Evolutionary conservation across 2,888 invertebrate species (phyloP).

Genomic region (Netelia melanura): DNA sequence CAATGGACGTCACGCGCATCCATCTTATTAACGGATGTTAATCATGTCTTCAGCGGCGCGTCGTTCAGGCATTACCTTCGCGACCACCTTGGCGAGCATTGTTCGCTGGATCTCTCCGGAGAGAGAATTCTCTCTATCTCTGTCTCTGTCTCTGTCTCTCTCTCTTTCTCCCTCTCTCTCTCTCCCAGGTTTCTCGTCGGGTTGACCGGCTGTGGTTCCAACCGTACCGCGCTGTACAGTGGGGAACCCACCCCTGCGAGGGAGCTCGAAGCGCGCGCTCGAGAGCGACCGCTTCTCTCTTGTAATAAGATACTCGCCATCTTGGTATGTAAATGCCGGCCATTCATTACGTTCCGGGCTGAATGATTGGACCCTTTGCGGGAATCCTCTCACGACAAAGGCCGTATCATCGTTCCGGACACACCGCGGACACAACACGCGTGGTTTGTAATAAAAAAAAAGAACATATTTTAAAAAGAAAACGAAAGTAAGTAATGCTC

Average conservation of each 20-base stretch:
- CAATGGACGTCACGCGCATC: constrained; percentile 83
- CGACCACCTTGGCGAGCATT: constrained; percentile 84
- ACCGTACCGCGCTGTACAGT: constrained; percentile 74
- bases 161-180: constrained; percentile 36
- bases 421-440: constrained; percentile 55
- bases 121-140: constrained; percentile 33
- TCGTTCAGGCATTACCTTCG: constrained; percentile 81
- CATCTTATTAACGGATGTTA: constrained; percentile 85
- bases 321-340: constrained; percentile 84
- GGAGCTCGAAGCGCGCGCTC: constrained; percentile 24
- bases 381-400: constrained; percentile 82
- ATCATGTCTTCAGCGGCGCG: constrained; percentile 84
- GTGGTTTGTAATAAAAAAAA: constrained; percentile 10
- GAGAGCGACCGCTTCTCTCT: constrained; percentile 70
- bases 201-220: constrained; percentile 61
- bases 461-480: constrained; percentile 7
- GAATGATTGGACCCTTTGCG: constrained; percentile 83
- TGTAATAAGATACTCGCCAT: constrained; percentile 85
- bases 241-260: constrained; percentile 73
- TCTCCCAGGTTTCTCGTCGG: neutral
- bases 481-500: constrained; percentile 29
- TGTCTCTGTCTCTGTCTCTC: constrained; percentile 31
- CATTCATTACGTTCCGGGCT: constrained; percentile 83
- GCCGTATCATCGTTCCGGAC: constrained; percentile 76
- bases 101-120: constrained; percentile 75